phyloP scores from a whole-genome alignment of 2,797 vertebrate genomes.

The Oreochromis mossambicus region DNA sequence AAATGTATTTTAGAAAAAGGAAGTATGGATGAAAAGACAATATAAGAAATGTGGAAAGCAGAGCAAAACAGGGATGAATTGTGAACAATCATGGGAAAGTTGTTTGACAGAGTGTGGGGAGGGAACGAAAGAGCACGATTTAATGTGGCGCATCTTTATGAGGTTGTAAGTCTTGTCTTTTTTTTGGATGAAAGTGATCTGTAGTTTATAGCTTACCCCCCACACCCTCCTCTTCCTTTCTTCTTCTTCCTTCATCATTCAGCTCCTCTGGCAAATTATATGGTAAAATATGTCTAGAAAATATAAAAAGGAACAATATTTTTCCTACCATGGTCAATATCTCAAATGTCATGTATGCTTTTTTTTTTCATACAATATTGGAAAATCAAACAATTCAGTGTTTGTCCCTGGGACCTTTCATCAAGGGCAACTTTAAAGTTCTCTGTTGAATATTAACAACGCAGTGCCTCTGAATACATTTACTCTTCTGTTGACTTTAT shows the following conservation, averaged over 20 bases:
- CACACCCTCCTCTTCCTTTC: neutral
- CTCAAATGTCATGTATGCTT: neutral
- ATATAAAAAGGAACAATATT: conserved; percentile 17
- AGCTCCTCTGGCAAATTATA: conserved; percentile 10
- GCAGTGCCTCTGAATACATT: neutral
- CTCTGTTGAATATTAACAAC: conserved; percentile 2
- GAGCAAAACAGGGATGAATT: neutral
- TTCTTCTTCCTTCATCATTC: neutral
- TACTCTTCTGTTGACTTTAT: neutral
- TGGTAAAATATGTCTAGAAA: neutral
- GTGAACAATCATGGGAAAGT: neutral
- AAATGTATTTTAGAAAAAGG: neutral
- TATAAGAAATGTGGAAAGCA: neutral
- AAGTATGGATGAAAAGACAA: neutral
- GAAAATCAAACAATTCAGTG: neutral
- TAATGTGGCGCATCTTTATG: conserved; percentile 40
- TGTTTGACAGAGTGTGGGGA: neutral
- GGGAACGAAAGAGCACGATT: neutral
- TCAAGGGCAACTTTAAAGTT: neutral
- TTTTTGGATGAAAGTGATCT: conserved; percentile 43
- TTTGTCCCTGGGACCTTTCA: neutral
- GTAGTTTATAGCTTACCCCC: conserved; percentile 18
- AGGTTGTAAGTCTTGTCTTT: neutral
- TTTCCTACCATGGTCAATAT: conserved; percentile 15
- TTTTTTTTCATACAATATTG: neutral